Conservation (phyloP, 2,888 invertebrate species). For the Agrilus cyanescens region DNA sequence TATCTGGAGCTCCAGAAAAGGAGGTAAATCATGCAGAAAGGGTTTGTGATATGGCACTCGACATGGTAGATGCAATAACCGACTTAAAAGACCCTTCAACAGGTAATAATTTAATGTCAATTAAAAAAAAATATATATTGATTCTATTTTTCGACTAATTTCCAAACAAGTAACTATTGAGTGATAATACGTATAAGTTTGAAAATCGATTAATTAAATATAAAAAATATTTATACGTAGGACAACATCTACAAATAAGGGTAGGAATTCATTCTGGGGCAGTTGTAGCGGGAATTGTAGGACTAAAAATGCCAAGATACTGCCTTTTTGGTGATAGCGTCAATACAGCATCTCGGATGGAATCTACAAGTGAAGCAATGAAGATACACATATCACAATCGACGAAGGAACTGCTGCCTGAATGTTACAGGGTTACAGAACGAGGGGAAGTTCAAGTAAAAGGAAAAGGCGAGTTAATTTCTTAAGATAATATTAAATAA, state of each 20-base stretch:
- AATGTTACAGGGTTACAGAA: conserved; percentile 61
- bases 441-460: conserved; percentile 81
- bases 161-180: no score
- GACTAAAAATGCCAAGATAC: conserved; percentile 83
- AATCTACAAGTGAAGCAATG: conserved; percentile 85
- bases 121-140: background rate
- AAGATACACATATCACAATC: conserved; percentile 90
- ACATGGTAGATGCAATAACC: conserved; percentile 89
- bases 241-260: conserved; percentile 68
- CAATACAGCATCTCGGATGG: conserved; percentile 86
- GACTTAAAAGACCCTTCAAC: conserved; percentile 88
- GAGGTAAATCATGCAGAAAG: conserved; percentile 84
- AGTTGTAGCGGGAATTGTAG: conserved; percentile 89
- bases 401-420: conserved; percentile 64
- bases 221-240: conserved; percentile 31
- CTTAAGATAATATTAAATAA: background rate
- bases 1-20: conserved; percentile 86
- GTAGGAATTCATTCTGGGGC: conserved; percentile 86
- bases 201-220: no score
- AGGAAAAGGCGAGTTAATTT: conserved; percentile 59
- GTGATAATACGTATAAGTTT: no score
- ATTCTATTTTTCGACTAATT: no score
- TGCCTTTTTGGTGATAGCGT: conserved; percentile 86
- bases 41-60: conserved; percentile 90
- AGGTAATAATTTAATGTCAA: conserved; percentile 41